phyloP scores from a whole-genome alignment of 2,888 invertebrate species.

The Cyclophora albipunctata region DNA sequence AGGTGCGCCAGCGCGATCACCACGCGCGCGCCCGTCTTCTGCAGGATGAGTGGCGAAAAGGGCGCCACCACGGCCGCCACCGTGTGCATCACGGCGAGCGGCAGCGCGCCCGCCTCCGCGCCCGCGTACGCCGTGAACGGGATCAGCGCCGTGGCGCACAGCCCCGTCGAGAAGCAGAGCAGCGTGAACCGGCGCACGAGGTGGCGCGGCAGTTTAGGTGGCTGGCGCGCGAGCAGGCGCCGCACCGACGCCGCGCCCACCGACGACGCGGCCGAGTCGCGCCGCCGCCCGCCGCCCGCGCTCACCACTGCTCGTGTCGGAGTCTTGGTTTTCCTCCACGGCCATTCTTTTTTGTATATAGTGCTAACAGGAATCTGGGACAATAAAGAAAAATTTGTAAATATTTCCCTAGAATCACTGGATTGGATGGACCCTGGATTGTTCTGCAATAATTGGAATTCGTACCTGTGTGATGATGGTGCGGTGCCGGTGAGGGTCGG shows the following conservation, averaged over 20 bases:
- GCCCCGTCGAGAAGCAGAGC: conserved; percentile 75
- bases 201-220: conserved; percentile 66
- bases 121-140: conserved; percentile 73
- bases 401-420: too few relatives aligned
- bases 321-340: conserved; percentile 57
- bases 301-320: conserved; percentile 31
- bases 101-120: conserved; percentile 76
- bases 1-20: conserved; percentile 68
- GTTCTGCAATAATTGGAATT: too few relatives aligned
- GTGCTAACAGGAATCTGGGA: conserved; percentile 59
- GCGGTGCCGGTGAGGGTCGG: conserved; percentile 64
- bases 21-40: conserved; percentile 53
- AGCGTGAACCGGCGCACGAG: conserved; percentile 67
- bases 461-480: conserved; percentile 47
- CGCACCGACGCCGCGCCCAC: conserved; percentile 86
- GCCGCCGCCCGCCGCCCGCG: conserved; percentile 54
- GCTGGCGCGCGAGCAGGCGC: conserved; percentile 77
- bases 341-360: conserved; percentile 66
- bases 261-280: conserved; percentile 82
- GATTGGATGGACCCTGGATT: too few relatives aligned
- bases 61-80: conserved; percentile 76
- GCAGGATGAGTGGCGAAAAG: conserved; percentile 59
- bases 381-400: conserved; percentile 1
- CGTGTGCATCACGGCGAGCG: conserved; percentile 77
- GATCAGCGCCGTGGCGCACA: conserved; percentile 78